Evolutionary conservation across 2,113 vertebrate genomes (phyloP).

Genomic region (Onychostruthus taczanowskii): DNA sequence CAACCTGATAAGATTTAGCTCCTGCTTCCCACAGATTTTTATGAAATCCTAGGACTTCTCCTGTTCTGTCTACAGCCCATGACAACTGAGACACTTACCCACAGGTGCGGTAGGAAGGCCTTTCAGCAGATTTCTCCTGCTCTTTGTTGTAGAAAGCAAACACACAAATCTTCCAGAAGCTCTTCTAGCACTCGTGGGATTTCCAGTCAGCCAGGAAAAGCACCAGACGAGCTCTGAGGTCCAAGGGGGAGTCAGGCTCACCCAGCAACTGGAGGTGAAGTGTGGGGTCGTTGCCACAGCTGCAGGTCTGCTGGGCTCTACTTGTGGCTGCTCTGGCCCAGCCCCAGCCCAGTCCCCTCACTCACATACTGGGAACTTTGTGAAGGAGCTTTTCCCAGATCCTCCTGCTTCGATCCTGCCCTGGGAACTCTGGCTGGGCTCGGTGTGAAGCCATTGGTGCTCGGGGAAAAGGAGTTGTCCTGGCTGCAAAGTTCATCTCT

Average conservation of each 20-base stretch:
- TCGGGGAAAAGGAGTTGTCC: not conserved
- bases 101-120: not conserved
- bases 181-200: not conserved
- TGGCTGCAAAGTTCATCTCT: not conserved
- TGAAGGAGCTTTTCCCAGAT: not conserved
- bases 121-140: not conserved
- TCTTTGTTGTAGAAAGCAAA: not conserved
- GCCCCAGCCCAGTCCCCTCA: not conserved
- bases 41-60: not conserved
- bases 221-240: not conserved
- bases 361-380: not conserved
- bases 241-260: not conserved
- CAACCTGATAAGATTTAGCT: not conserved
- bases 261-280: not conserved
- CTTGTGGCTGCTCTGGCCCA: not conserved
- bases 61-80: not conserved
- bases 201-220: not conserved
- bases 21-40: not conserved
- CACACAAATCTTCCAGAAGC: not conserved
- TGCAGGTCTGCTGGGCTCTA: not conserved
- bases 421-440: not conserved
- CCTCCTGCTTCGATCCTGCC: not conserved
- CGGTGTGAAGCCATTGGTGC: rapidly evolving
- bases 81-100: not conserved
- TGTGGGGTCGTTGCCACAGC: not conserved